These are phyloP conservation scores for Cyprinodon diabolis DNA, from an alignment of 2,797 vertebrate species.

Conservation along the genomic window DNA sequence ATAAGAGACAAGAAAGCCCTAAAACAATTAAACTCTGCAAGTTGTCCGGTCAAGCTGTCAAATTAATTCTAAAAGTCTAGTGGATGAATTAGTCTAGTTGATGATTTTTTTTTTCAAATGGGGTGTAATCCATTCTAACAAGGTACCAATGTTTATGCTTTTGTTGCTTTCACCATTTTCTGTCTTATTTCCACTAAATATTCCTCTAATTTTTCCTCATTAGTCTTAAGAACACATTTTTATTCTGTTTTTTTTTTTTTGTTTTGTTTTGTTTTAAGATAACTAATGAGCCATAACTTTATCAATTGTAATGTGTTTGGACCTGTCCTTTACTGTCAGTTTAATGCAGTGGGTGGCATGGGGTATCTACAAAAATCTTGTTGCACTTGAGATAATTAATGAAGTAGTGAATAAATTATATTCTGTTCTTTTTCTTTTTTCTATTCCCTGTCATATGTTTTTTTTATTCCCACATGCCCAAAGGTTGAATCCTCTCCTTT, in stretches of 20 bases:
- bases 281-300: not conserved
- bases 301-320: not conserved
- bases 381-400: not conserved
- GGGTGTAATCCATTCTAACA: not conserved
- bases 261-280: too few species aligned
- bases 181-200: not conserved
- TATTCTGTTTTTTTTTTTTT: not conserved
- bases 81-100: too few species aligned
- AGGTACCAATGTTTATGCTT: not conserved
- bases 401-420: not conserved
- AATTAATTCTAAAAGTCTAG: too few species aligned
- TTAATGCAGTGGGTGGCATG: not conserved
- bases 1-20: too few species aligned
- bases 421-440: not conserved
- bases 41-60: too few species aligned
- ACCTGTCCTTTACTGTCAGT: not conserved
- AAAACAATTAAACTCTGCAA: too few species aligned
- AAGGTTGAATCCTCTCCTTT: slow-evolving; percentile 8
- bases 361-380: not conserved
- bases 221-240: not conserved
- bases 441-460: not conserved
- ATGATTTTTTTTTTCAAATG: not conserved
- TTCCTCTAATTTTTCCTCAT: not conserved
- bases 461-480: not conserved
- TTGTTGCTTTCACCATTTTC: not conserved